Evolutionary conservation across 1,140 invertebrate genomes (phyloP).

Genomic region (Rhyzopertha dominica): DNA sequence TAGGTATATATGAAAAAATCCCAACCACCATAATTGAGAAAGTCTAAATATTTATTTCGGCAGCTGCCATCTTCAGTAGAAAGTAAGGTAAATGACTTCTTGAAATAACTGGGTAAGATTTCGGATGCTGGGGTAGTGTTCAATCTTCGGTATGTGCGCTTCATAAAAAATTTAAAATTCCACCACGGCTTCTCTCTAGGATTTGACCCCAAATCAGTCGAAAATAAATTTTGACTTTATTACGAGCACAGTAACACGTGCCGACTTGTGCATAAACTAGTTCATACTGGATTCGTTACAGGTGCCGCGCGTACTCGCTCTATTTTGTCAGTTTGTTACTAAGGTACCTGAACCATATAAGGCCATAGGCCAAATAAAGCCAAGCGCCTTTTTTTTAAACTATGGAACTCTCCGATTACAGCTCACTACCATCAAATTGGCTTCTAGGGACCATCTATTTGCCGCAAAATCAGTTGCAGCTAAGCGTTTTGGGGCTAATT

Average conservation of each 20-base stretch:
- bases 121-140: no score
- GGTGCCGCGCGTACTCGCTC: not conserved
- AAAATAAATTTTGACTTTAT: constrained; percentile 13
- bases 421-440: not conserved
- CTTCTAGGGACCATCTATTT: not conserved
- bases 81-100: no score
- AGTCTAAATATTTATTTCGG: no score
- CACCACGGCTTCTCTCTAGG: no score
- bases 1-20: no score
- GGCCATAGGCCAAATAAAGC: not conserved
- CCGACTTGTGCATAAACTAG: constrained; percentile 10
- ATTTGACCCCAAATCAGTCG: constrained; percentile 8
- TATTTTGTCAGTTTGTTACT: not conserved
- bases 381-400: not conserved
- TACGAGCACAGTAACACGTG: constrained; percentile 11
- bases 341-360: constrained; percentile 1
- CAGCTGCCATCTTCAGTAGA: no score
- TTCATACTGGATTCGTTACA: constrained; percentile 5
- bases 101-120: no score
- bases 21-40: no score
- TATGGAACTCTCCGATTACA: not conserved
- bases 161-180: no score
- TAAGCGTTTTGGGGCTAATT: not conserved
- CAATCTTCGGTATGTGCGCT: no score
- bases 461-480: not conserved